phyloP scores from a whole-genome alignment of 2,888 invertebrate genomes.

The Siphlonurus alternatus region DNA sequence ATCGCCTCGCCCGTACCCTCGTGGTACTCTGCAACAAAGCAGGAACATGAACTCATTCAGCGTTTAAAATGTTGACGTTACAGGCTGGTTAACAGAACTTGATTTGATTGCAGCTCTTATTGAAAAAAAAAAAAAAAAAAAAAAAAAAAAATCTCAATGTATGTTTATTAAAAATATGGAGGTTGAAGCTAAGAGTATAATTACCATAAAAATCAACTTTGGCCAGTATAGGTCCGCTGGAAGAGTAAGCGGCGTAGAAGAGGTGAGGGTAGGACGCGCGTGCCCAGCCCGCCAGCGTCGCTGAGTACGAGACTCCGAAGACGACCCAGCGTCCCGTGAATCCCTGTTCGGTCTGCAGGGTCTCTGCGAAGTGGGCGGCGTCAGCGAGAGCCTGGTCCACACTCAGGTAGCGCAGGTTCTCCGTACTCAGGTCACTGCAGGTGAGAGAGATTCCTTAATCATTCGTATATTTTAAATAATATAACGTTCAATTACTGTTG shows the following conservation, averaged over 20 bases:
- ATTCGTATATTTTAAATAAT: no score
- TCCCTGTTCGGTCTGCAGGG: constrained; percentile 18
- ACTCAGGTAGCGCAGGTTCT: constrained; percentile 26
- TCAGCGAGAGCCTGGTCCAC: constrained; percentile 33
- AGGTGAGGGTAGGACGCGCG: constrained; percentile 31
- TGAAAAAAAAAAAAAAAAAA: no score
- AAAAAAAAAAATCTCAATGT: no score
- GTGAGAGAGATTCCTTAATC: no score
- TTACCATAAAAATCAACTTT: constrained; percentile 26
- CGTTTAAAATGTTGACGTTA: no score
- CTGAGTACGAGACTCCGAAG: constrained; percentile 33
- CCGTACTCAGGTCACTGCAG: constrained; percentile 25
- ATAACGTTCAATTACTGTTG: no score
- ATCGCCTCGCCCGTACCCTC: neutral
- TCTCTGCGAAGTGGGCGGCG: constrained; percentile 26
- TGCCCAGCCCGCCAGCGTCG: constrained; percentile 30
- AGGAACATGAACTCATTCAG: no score
- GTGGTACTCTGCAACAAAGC: neutral
- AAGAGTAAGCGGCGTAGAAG: constrained; percentile 28
- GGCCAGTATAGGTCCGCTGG: constrained; percentile 30
- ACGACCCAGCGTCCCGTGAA: constrained; percentile 25
- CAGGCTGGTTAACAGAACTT: no score
- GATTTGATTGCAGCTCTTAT: no score
- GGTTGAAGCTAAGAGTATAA: no score
- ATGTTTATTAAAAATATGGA: no score